phyloP scores from a whole-genome alignment of 2,113 vertebrate species.

The Psophia crepitans region DNA sequence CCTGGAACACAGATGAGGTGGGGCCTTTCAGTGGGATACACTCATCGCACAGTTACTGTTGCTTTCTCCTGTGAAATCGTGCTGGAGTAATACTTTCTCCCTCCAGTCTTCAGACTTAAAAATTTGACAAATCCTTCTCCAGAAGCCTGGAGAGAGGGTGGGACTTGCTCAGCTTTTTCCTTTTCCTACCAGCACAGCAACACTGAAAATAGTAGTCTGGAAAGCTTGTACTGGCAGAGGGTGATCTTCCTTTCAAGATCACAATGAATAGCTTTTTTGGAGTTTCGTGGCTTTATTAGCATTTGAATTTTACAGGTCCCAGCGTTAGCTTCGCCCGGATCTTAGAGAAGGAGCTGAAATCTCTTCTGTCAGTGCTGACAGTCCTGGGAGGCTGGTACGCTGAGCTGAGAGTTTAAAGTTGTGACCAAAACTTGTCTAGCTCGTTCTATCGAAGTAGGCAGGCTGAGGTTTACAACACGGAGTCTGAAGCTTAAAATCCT shows the following conservation, averaged over 20 bases:
- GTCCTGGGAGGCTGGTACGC: background rate
- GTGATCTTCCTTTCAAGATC: background rate
- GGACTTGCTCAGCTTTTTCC: background rate
- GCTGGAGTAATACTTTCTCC: background rate
- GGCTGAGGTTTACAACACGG: background rate
- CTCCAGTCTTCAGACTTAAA: background rate
- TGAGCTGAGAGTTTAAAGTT: background rate
- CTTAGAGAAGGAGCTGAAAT: background rate
- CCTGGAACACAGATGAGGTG: background rate
- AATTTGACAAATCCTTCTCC: background rate
- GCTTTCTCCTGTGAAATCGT: background rate
- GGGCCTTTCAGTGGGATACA: background rate
- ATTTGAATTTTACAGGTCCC: background rate
- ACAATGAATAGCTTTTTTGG: background rate
- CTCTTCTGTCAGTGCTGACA: background rate
- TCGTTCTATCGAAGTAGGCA: background rate
- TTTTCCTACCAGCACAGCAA: background rate
- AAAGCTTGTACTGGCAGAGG: background rate
- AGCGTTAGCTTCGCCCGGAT: background rate
- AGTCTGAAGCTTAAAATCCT: background rate
- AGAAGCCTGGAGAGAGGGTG: background rate
- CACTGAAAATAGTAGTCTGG: background rate
- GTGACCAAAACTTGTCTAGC: background rate
- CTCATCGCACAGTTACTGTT: background rate
- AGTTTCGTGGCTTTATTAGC: background rate